Conservation (phyloP, 2,797 vertebrate genomes). For the Oreonectes daqikongensis region DNA sequence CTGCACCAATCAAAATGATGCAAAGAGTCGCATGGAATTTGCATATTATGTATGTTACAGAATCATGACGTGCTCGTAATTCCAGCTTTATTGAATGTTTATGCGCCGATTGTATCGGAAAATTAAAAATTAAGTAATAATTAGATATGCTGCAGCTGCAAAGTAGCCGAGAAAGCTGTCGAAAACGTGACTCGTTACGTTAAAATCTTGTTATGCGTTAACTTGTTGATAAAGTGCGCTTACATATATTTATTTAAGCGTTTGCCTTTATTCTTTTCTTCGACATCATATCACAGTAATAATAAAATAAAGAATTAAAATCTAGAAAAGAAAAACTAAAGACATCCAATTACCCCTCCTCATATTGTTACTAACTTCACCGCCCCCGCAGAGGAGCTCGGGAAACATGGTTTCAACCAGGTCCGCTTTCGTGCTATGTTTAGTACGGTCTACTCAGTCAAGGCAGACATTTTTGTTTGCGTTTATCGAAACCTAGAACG, state of each 20-base stretch:
- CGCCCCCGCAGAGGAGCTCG: background rate
- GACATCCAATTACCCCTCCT: background rate
- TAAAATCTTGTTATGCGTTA: background rate
- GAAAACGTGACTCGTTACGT: background rate
- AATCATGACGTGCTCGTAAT: background rate
- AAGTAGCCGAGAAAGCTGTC: no score
- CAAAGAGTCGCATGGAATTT: background rate
- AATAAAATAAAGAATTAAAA: background rate
- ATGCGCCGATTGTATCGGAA: no score
- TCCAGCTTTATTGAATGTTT: no score
- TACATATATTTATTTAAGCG: background rate
- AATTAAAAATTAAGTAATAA: no score
- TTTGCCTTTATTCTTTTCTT: background rate
- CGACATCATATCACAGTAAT: no score
- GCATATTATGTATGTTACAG: background rate
- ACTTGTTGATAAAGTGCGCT: background rate
- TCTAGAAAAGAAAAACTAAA: background rate
- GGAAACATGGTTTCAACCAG: constrained; percentile 48
- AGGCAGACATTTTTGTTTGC: background rate
- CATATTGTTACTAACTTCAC: background rate
- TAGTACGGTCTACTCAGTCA: rapidly evolving
- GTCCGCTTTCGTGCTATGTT: constrained; percentile 38
- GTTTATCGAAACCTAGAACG: rapidly evolving
- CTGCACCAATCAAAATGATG: constrained; percentile 33
- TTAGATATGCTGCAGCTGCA: no score